Evolutionary conservation across 2,113 vertebrate species (phyloP), one percentile per base, ranked within the genome.

Genomic region (Perca schrenkii): DNA sequence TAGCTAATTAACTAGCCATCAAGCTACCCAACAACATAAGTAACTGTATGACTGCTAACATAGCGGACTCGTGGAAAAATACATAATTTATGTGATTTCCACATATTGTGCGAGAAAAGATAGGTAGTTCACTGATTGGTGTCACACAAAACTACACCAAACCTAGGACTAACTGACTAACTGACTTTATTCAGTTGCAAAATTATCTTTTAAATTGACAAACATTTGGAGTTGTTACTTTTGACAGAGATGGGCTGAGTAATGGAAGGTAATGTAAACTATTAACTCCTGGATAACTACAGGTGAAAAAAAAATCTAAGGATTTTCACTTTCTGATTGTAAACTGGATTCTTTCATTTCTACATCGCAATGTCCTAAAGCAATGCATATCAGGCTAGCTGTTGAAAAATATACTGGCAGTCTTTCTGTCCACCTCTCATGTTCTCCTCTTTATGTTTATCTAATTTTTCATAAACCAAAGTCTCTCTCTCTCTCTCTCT

Each of bases 391-490:
- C 60, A 62, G 49, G 36, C 46, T 61, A 7, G 49, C 19, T 16
- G 25, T 13, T 49, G 13, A 22, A 31, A 70, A 52, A 6, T 52
- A 1, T 31, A 16, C 62, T 67, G 61, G 46, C 19, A 46, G 21
- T 36, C 14, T 50, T 50, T 57, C 46, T 28, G 0, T 63, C 50
- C 52, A 2, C 16, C 3, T 6, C 21, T 3, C 14, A 8, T 68
- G 31, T 80, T 67, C 25, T 2, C 17, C 56, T 53, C 46, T 21
- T 80, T 81, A 58, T 65, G 17, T 57, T 72, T 68, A 58, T 73
- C 60, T 77, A 14, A 52, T 70, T 85, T 83, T 80, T 80, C 63
- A 61, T 74, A 49, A 75, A 58, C 71, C 46, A 72, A 31, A 73
- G 72, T 81, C 50, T 62, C 73, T 84, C 54, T 53, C 2, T 28